Percentiles rank a stretch among this genome's conserved stretches.
phyloP scores from a whole-genome alignment of 2,113 vertebrate genomes.

The Leucoraja erinaceus region DNA sequence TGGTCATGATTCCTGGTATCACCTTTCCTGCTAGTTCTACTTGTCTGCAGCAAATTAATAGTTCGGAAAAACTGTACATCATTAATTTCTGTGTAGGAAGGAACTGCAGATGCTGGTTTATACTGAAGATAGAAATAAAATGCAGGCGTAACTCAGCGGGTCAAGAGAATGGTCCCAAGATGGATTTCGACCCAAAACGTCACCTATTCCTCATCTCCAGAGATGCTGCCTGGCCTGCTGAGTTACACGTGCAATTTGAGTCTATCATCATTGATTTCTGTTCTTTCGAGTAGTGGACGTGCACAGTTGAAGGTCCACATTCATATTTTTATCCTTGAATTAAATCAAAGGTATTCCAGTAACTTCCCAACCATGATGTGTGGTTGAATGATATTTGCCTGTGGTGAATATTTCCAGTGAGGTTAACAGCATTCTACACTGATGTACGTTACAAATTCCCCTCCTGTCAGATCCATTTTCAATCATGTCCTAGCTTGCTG shows the following conservation, averaged over 20 bases:
- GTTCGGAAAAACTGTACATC: no score
- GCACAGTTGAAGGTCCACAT: not conserved
- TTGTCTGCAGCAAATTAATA: not conserved
- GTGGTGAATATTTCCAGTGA: not conserved
- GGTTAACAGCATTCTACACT: not conserved
- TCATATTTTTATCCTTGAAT: not conserved
- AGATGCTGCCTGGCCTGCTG: no score
- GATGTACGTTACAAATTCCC: not conserved
- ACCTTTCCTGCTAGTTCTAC: not conserved
- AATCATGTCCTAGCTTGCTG: not conserved
- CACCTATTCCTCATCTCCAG: no score
- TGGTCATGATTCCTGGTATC: not conserved
- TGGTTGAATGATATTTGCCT: not conserved
- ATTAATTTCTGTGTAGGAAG: not conserved
- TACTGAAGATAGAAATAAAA: no score
- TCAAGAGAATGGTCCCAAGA: no score
- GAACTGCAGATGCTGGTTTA: no score
- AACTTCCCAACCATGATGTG: not conserved
- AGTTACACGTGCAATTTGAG: no score
- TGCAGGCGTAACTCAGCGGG: no score
- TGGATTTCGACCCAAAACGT: no score
- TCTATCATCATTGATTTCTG: not conserved
- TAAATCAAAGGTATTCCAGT: not conserved
- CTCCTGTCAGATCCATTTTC: not conserved
- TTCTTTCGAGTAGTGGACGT: not conserved